Evolutionary conservation across 2,797 vertebrate species (phyloP).

Genomic region (Neomorphus geoffroyi): DNA sequence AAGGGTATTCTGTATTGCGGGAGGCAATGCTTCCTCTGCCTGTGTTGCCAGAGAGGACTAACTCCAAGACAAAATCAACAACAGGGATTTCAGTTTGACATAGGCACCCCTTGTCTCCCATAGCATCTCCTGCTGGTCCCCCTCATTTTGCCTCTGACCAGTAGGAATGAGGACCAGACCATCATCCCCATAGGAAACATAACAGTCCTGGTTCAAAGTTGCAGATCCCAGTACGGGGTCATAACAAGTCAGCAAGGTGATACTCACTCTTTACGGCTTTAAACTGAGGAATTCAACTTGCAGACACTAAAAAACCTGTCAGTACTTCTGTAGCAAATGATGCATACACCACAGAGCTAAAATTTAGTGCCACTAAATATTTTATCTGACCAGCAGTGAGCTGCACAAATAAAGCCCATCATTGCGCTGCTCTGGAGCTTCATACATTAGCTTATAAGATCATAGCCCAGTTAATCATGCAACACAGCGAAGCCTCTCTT

Average conservation of each 20-base stretch:
- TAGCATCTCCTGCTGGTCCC: background rate
- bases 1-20: background rate
- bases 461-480: background rate
- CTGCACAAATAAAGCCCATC: background rate
- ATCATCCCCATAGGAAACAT: background rate
- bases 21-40: background rate
- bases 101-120: background rate
- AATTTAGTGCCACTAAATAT: constrained; percentile 23
- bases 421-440: background rate
- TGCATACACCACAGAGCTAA: background rate
- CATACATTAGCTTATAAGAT: background rate
- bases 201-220: background rate
- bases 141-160: background rate
- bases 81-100: background rate
- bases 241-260: background rate
- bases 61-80: background rate
- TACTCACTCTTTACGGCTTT: background rate
- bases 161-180: background rate
- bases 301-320: background rate
- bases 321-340: background rate
- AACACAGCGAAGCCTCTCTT: background rate
- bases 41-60: background rate
- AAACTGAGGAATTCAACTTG: background rate
- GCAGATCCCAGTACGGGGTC: background rate
- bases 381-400: background rate